A percentile compares a stretch with the other conserved stretches of the same genome.
phyloP scores from a whole-genome alignment of 2,113 vertebrate species.

The Boulengeromyrus knoepffleri region DNA sequence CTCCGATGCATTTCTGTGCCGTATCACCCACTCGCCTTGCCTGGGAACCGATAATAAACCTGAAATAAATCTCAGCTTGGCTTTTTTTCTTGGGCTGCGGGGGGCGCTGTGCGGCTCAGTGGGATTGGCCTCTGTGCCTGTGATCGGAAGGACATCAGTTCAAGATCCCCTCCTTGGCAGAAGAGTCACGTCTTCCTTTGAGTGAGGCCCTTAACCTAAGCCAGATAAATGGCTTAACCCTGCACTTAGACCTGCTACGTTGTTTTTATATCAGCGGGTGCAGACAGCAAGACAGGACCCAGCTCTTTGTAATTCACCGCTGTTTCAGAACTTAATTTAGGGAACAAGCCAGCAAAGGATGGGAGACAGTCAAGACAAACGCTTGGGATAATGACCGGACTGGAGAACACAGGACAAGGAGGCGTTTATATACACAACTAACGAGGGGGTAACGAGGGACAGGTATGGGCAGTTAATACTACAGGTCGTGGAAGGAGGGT shows the following conservation, averaged over 20 bases:
- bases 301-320: background rate
- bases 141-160: background rate
- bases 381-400: background rate
- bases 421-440: background rate
- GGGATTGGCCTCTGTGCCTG: background rate
- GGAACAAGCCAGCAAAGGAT: background rate
- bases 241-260: background rate
- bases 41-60: background rate
- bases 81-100: background rate
- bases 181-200: background rate
- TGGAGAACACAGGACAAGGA: background rate
- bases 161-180: background rate
- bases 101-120: background rate
- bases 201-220: background rate
- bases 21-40: background rate
- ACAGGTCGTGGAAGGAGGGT: background rate
- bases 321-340: background rate
- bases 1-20: background rate
- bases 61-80: background rate
- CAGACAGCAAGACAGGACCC: background rate
- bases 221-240: background rate
- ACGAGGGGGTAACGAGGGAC: background rate
- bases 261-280: background rate
- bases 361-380: background rate
- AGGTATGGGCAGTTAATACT: background rate